These are phyloP conservation scores for Montipora capricornis DNA, from an alignment of 64 coral and sea anemone species.

Conservation along the genomic window DNA sequence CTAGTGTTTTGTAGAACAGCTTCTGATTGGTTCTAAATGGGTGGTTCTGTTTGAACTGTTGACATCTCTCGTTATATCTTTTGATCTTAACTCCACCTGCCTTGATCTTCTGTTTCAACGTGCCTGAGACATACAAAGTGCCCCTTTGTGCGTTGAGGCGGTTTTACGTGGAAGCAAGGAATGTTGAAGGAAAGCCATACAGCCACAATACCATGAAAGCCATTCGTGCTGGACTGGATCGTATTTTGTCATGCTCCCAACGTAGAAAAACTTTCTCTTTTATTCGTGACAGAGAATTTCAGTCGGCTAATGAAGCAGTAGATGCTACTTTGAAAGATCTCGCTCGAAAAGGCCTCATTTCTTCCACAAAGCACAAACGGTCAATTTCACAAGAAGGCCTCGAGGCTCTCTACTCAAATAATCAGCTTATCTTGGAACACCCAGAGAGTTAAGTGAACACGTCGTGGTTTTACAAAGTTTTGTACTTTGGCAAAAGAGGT, in stretches of 20 bases:
- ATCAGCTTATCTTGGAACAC: conserved; percentile 19
- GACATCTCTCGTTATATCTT: too few species aligned
- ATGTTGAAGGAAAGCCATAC: too few species aligned
- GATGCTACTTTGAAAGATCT: not conserved
- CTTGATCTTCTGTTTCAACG: too few species aligned
- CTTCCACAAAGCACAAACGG: conserved; percentile 2
- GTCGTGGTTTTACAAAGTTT: conserved; percentile 20
- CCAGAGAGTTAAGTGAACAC: conserved; percentile 35
- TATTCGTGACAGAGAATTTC: conserved; percentile 5
- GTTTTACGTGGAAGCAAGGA: too few species aligned
- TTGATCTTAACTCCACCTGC: too few species aligned
- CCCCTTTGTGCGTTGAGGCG: too few species aligned
- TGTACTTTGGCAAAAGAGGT: conserved; percentile 40
- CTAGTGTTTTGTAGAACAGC: too few species aligned
- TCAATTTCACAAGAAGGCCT: conserved; percentile 40
- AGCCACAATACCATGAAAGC: not conserved
- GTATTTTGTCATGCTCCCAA: not conserved
- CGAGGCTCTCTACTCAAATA: not conserved
- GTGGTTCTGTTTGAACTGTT: too few species aligned
- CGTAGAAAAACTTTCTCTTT: conserved; percentile 21
- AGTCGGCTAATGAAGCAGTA: conserved; percentile 18
- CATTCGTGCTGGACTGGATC: conserved; percentile 24
- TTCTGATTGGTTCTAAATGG: too few species aligned
- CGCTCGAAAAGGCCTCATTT: conserved; percentile 4
- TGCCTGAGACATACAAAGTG: too few species aligned